Evolutionary conservation across 2,113 vertebrate genomes (phyloP), one percentile per base, ranked within the genome.

Genomic region (Strix aluco): DNA sequence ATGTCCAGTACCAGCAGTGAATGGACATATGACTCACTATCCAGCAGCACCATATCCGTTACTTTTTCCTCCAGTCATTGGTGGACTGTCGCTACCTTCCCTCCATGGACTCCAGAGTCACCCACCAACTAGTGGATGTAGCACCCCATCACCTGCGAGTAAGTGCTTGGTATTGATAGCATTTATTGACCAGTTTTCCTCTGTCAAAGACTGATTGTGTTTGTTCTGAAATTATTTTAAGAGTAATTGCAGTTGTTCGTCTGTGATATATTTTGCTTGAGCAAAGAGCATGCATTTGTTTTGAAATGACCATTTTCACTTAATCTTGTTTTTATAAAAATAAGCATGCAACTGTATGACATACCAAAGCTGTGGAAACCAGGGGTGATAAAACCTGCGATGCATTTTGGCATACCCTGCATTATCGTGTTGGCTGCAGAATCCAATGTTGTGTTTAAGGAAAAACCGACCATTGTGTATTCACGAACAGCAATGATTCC

Each of bases 21-120:
- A 98, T 83, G 98, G 98, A 98, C 99, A 98, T 98, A 99, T 99
- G 99, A 99, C 98, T 98, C 99, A 98, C 98, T 99, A 99, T 74
- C 98, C 98, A 30, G 97, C 99, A 3, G 97, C 98, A 1, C 98
- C 99, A 57, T 99, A 99, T 87, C 99, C 99, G 3, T 98, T 99
- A 70, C 98, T 99, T 66, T 99, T 99, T 91, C 99, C 99, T 23
- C 98, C 99, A 0, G 99, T 99, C 97, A 99, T 99, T 57, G 98
- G 99, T 95, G 98, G 99, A 63, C 98, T 99, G 83, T 98, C 99
- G 3, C 97, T 98, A 85, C 98, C 99, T 88, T 97, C 98, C 6
- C 98, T 98, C 25, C 98, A 98, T 72, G 98, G 98, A 70, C 98
- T 98, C 52, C 99, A 98, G 40, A 96, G 98, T 59, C 99, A 98